Conservation (phyloP, 2,888 invertebrate species). For the Campoletis raptor region DNA sequence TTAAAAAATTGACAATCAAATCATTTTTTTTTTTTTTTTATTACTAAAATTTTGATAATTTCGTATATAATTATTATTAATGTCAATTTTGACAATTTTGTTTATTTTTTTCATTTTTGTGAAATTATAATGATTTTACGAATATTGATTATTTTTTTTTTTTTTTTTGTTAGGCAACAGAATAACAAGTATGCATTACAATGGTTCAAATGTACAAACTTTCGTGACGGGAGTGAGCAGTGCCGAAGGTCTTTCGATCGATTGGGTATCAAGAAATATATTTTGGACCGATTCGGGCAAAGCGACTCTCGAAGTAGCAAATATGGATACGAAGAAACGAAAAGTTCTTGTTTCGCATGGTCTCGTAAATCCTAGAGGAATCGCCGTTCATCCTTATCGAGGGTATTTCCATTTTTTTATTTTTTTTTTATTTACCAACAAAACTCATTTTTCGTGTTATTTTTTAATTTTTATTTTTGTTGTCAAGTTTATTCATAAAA, state of each 20-base stretch:
- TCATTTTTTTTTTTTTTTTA: background rate
- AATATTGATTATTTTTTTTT: background rate
- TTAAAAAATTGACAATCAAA: slow-evolving; percentile 83
- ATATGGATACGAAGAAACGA: slow-evolving; percentile 91
- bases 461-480: no score
- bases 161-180: slow-evolving; percentile 74
- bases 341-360: slow-evolving; percentile 91
- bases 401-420: slow-evolving; percentile 87
- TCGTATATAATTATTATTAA: no score
- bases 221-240: slow-evolving; percentile 90
- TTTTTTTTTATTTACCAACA: no score
- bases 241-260: slow-evolving; percentile 97
- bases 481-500: background rate
- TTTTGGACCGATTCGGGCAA: slow-evolving; percentile 98
- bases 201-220: slow-evolving; percentile 79
- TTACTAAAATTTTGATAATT: no score
- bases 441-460: no score
- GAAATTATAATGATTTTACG: background rate
- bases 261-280: slow-evolving; percentile 96
- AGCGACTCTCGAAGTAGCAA: slow-evolving; percentile 95
- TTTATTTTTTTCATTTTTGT: background rate
- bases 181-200: slow-evolving; percentile 79
- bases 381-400: slow-evolving; percentile 95
- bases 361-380: slow-evolving; percentile 96
- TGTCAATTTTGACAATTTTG: no score